phyloP scores from a whole-genome alignment of 2,113 vertebrate species.

The Scolopax mira region DNA sequence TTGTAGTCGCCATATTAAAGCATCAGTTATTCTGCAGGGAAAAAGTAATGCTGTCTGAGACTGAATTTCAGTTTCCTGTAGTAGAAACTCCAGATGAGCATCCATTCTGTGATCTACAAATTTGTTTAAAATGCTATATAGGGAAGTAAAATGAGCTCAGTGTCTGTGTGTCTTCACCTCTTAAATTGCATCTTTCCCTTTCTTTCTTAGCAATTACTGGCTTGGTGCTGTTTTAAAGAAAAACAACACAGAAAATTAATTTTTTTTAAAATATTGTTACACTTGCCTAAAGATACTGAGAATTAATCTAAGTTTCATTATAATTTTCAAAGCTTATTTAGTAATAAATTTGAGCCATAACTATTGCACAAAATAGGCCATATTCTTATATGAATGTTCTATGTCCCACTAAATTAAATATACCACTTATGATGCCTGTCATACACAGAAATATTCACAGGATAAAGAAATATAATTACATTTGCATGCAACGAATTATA shows the following conservation, averaged over 20 bases:
- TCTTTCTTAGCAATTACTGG: not conserved
- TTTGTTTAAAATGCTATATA: not conserved
- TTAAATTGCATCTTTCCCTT: not conserved
- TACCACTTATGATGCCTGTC: not conserved
- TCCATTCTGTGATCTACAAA: not conserved
- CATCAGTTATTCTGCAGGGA: not conserved
- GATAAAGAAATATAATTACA: not conserved
- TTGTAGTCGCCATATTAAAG: not conserved
- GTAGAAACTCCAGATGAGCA: not conserved
- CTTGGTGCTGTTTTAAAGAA: not conserved
- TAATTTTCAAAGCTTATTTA: not conserved
- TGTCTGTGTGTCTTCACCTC: not conserved
- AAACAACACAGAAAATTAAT: not conserved
- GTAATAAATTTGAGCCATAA: not conserved
- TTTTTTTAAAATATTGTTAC: not conserved
- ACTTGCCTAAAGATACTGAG: not conserved
- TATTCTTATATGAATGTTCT: not conserved
- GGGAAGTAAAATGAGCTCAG: not conserved
- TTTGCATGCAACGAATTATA: not conserved
- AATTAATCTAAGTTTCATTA: not conserved
- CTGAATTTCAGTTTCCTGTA: not conserved
- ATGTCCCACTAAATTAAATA: not conserved
- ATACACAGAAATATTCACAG: not conserved
- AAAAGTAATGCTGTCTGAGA: not conserved
- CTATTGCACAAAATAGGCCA: not conserved